Evolutionary conservation across 2,888 invertebrate species (phyloP).

Genomic region (Timandra comae): DNA sequence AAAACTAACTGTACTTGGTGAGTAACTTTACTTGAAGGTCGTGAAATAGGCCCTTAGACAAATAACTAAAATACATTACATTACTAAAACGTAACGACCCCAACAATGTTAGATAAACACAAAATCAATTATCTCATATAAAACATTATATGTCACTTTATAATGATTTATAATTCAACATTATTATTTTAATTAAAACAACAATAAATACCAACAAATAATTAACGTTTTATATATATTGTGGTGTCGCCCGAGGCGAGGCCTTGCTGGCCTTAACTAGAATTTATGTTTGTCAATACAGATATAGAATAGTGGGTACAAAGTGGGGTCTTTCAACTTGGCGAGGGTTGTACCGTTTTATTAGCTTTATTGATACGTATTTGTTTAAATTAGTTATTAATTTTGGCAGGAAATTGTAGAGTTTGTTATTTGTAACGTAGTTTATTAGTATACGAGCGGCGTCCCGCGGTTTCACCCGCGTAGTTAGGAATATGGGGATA

Average conservation of each 20-base stretch:
- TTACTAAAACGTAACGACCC: too few relatives aligned
- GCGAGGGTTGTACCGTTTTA: conserved; percentile 19
- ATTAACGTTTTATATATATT: conserved; percentile 31
- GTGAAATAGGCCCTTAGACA: too few relatives aligned
- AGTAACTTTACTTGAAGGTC: too few relatives aligned
- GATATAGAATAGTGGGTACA: conserved; percentile 28
- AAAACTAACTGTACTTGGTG: too few relatives aligned
- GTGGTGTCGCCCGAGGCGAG: conserved; percentile 34
- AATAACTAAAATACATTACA: too few relatives aligned
- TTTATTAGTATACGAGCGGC: too few relatives aligned
- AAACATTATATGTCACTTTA: conserved; percentile 16
- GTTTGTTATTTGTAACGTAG: too few relatives aligned
- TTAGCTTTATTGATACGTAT: neutral
- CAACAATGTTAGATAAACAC: conserved; percentile 4
- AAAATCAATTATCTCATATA: conserved; percentile 17
- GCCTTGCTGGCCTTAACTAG: conserved; percentile 50
- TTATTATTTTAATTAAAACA: conserved; percentile 30
- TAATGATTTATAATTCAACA: conserved; percentile 22
- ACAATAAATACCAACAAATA: conserved; percentile 29
- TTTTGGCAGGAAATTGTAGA: too few relatives aligned
- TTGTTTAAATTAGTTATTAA: too few relatives aligned
- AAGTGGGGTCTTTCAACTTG: conserved; percentile 14
- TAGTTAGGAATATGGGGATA: too few relatives aligned
- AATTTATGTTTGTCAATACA: conserved; percentile 49
- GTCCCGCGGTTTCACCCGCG: too few relatives aligned